Conservation (phyloP, 2,888 invertebrate species). For the Cheilosia grossa region DNA sequence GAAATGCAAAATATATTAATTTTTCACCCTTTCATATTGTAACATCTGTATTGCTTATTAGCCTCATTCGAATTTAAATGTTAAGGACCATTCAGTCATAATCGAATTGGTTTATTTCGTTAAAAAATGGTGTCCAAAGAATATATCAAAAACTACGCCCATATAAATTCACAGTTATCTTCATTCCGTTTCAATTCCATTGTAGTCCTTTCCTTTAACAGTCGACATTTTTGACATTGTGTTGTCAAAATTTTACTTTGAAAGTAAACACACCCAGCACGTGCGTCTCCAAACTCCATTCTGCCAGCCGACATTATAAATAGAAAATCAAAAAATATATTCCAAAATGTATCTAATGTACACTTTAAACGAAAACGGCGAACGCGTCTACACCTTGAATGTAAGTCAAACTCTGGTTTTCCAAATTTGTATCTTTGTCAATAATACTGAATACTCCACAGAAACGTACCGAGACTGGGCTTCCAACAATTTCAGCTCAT, state of each 20-base stretch:
- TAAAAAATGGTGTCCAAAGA: not conserved
- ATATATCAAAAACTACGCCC: not conserved
- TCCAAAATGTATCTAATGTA: conserved; percentile 90
- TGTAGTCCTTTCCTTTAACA: not conserved
- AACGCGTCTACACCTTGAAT: conserved; percentile 93
- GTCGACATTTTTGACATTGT: too few relatives aligned
- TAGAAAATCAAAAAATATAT: not conserved
- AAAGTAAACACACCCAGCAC: conserved; percentile 8
- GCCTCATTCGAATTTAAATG: too few relatives aligned
- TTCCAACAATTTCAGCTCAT: conserved; percentile 94
- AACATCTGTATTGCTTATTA: too few relatives aligned
- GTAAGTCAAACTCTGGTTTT: conserved; percentile 83
- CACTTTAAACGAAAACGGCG: conserved; percentile 90
- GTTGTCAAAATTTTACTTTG: too few relatives aligned
- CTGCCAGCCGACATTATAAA: not conserved
- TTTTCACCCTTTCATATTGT: too few relatives aligned
- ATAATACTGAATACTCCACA: conserved; percentile 80
- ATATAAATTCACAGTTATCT: not conserved
- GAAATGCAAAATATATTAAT: too few relatives aligned
- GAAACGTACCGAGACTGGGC: conserved; percentile 91
- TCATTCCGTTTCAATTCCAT: not conserved
- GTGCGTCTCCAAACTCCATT: conserved; percentile 13
- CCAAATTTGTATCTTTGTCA: not conserved
- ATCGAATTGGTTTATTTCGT: too few relatives aligned
- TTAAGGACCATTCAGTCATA: too few relatives aligned